Percentiles rank a stretch among this genome's conserved stretches.
Conservation (phyloP, 2,797 vertebrate genomes). For the Gambusia yucatana region DNA sequence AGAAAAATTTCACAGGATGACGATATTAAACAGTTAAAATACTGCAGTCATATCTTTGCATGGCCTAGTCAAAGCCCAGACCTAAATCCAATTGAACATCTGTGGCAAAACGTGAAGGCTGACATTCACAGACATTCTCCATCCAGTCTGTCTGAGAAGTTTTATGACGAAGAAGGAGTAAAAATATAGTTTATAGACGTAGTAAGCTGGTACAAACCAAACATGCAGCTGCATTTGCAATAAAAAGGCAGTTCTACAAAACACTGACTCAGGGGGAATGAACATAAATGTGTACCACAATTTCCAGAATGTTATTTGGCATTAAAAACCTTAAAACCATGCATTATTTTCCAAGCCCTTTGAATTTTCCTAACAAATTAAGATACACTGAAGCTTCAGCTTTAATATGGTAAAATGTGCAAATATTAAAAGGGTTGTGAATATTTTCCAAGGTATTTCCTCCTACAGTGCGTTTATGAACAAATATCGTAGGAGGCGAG, state of each 20-base stretch:
- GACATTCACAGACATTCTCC: not conserved
- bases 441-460: conserved; percentile 22
- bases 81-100: not conserved
- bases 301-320: not conserved
- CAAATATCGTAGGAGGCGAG: conserved; percentile 60
- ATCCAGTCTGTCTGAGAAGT: not conserved
- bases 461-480: conserved; percentile 55
- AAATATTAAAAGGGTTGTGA: not conserved
- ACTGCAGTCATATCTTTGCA: not conserved
- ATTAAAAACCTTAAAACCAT: not conserved
- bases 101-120: not conserved
- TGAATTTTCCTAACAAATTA: not conserved
- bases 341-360: not conserved
- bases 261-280: not conserved
- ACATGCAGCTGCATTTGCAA: not conserved
- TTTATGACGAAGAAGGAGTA: not conserved
- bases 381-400: not conserved
- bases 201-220: not conserved
- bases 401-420: not conserved
- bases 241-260: not conserved
- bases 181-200: not conserved
- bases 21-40: not conserved
- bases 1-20: not conserved
- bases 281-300: not conserved
- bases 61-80: not conserved